These are phyloP conservation scores for Champsocephalus esox DNA, from an alignment of 2,797 vertebrate species.

Conservation along the genomic window DNA sequence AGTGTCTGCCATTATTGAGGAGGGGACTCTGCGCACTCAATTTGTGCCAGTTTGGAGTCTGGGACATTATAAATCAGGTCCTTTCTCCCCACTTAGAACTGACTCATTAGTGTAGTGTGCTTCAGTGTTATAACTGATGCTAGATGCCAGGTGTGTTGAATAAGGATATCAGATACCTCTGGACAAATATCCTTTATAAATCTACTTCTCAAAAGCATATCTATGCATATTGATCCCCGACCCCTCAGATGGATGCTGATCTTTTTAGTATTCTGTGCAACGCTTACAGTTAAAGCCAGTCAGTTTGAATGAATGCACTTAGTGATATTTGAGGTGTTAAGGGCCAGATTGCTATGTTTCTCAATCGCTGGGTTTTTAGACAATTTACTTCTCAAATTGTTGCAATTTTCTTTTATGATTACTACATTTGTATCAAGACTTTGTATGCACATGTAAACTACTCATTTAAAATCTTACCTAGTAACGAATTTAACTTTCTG, in stretches of 20 bases:
- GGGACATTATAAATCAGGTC: constrained; percentile 24
- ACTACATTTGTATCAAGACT: neutral
- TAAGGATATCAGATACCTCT: neutral
- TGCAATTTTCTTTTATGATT: neutral
- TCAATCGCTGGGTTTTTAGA: neutral
- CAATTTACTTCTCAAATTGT: neutral
- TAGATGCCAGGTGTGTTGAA: neutral
- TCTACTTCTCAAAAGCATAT: neutral
- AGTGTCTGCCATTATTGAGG: neutral
- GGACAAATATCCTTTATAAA: neutral
- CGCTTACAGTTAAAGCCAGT: neutral
- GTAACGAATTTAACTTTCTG: no score
- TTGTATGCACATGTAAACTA: neutral
- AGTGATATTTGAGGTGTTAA: neutral
- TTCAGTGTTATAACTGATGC: neutral
- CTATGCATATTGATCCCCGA: neutral
- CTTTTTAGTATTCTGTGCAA: neutral
- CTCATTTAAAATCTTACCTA: neutral
- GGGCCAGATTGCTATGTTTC: neutral
- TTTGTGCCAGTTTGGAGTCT: constrained; percentile 17
- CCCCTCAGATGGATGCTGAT: neutral
- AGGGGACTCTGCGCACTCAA: constrained; percentile 18
- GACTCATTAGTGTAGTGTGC: neutral
- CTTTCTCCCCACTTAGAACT: constrained; percentile 32
- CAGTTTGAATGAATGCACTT: neutral